Evolutionary conservation across 2,113 vertebrate genomes (phyloP).

Genomic region (Rhinolophus ferrumequinum): DNA sequence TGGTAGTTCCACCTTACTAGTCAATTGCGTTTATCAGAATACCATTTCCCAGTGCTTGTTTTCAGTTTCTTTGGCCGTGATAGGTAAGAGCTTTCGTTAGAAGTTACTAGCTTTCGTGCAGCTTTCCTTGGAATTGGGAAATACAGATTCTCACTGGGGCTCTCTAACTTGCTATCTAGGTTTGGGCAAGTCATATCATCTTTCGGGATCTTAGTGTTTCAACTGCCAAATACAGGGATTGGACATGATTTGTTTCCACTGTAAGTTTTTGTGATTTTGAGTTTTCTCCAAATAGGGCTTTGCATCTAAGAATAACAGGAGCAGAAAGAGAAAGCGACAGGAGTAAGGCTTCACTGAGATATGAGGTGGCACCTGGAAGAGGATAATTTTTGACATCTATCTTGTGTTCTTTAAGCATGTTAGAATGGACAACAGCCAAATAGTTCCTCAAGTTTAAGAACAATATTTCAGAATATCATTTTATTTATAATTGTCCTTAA

Average conservation of each 20-base stretch:
- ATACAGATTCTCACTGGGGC: background rate
- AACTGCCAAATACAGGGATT: background rate
- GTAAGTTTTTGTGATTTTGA: background rate
- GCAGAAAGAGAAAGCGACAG: background rate
- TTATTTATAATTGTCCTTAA: conserved; percentile 2
- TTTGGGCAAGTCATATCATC: background rate
- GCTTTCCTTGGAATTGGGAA: background rate
- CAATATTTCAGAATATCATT: background rate
- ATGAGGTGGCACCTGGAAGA: background rate
- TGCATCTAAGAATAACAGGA: background rate
- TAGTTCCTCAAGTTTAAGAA: background rate
- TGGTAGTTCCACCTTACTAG: background rate
- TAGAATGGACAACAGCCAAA: background rate
- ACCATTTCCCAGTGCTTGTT: background rate
- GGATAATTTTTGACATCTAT: background rate
- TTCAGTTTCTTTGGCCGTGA: background rate
- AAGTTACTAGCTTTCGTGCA: background rate
- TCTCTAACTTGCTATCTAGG: background rate
- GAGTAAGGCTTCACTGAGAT: background rate
- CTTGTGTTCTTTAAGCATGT: background rate
- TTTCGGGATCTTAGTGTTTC: background rate
- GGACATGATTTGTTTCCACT: background rate
- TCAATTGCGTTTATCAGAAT: background rate
- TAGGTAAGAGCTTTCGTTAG: background rate
- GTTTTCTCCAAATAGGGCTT: background rate